Evolutionary conservation across 2,797 vertebrate genomes (phyloP).

Genomic region (Lophotriccus pileatus): DNA sequence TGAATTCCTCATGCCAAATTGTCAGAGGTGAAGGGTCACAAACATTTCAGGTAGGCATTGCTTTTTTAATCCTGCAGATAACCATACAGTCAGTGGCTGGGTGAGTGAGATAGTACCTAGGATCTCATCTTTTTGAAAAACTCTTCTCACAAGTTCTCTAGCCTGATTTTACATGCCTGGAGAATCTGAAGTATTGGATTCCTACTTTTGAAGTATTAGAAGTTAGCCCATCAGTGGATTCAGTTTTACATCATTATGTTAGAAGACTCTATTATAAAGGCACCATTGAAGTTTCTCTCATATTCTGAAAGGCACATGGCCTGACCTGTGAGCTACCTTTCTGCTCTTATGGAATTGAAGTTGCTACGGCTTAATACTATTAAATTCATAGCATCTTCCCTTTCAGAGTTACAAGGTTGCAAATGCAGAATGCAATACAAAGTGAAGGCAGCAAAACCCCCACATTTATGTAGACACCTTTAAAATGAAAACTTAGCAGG

Average conservation of each 20-base stretch:
- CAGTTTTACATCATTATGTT: neutral
- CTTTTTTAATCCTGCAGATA: neutral
- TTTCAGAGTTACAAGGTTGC: neutral
- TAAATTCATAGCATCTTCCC: neutral
- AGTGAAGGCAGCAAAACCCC: neutral
- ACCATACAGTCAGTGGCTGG: neutral
- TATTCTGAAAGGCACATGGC: neutral
- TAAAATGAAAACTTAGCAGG: neutral
- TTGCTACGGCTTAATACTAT: neutral
- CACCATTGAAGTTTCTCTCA: neutral
- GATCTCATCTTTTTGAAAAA: neutral
- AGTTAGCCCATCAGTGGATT: neutral
- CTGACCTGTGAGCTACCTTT: neutral
- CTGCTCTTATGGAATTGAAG: neutral
- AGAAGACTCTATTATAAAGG: neutral
- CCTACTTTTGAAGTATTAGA: neutral
- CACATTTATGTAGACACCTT: neutral
- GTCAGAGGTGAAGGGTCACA: constrained; percentile 89
- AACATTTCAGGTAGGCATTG: constrained; percentile 86
- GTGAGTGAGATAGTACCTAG: neutral
- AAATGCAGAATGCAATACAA: neutral
- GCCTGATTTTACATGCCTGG: neutral
- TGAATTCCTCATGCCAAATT: constrained; percentile 89
- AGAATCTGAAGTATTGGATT: neutral
- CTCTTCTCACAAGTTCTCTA: neutral